These are phyloP conservation scores for Nemotelus pantherinus DNA, from an alignment of 2,888 invertebrate genomes.

Conservation along the genomic window DNA sequence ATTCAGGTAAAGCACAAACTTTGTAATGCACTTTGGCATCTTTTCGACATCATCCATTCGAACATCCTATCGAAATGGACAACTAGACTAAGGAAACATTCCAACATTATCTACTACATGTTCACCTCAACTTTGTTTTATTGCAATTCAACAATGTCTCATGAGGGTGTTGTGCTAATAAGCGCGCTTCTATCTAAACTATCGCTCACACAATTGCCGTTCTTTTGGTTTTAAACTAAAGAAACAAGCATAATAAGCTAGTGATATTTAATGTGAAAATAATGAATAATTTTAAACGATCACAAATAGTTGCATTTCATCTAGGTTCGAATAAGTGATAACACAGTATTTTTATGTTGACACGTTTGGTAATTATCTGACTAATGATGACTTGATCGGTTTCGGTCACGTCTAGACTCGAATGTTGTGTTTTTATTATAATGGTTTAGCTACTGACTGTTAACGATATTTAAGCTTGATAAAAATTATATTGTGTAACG, in stretches of 20 bases:
- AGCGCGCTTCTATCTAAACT: conserved; percentile 43
- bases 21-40: conserved; percentile 21
- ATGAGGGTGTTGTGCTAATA: conserved; percentile 41
- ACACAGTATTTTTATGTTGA: conserved; percentile 1
- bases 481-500: too few relatives aligned
- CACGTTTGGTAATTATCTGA: not conserved
- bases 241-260: not conserved
- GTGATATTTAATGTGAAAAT: not conserved
- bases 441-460: conserved; percentile 3
- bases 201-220: conserved; percentile 34
- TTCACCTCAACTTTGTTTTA: conserved; percentile 33
- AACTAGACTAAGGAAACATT: conserved; percentile 23
- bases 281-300: not conserved
- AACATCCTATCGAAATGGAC: conserved; percentile 18
- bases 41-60: conserved; percentile 23
- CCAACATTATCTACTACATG: conserved; percentile 31
- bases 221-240: conserved; percentile 14
- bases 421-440: not conserved
- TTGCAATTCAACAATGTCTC: conserved; percentile 32
- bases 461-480: not conserved
- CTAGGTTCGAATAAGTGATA: too few relatives aligned
- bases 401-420: not conserved
- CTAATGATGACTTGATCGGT: not conserved
- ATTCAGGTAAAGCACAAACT: conserved; percentile 66
- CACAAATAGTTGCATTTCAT: not conserved